phyloP scores from a whole-genome alignment of 2,797 vertebrate species.

The Pseudomugil tenellus region DNA sequence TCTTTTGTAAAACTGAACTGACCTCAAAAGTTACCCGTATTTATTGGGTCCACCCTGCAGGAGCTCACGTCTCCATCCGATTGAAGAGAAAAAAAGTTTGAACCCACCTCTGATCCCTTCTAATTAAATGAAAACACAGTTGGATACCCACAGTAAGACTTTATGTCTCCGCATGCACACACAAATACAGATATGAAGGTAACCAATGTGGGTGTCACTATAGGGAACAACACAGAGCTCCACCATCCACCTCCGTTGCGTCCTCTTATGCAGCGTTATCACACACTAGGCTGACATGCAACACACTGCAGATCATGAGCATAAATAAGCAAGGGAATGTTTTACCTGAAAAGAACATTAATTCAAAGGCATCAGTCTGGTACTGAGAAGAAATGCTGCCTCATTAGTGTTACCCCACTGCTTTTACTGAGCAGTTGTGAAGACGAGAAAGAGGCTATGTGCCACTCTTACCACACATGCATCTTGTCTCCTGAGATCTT shows the following conservation, averaged over 20 bases:
- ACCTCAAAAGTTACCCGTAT: conserved; percentile 60
- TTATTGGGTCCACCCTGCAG: conserved; percentile 68
- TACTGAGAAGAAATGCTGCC: conserved; percentile 71
- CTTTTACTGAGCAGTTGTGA: conserved; percentile 64
- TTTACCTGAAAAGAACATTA: conserved; percentile 77
- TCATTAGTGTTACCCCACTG: conserved; percentile 80
- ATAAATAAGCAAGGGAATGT: conserved; percentile 74
- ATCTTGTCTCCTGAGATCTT: conserved; percentile 63
- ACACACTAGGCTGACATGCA: conserved; percentile 70
- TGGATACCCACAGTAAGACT: conserved; percentile 61
- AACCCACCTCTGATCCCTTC: conserved; percentile 76
- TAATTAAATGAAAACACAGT: conserved; percentile 84
- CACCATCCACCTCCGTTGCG: conserved; percentile 57
- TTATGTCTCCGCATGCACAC: conserved; percentile 20
- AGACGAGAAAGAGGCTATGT: conserved; percentile 33
- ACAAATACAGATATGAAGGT: conserved; percentile 34
- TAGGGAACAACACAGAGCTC: conserved; percentile 58
- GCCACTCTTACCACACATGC: conserved; percentile 56
- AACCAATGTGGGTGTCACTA: conserved; percentile 55
- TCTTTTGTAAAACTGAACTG: conserved; percentile 54
- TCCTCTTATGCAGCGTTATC: conserved; percentile 68
- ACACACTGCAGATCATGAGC: conserved; percentile 71
- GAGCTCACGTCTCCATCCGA: conserved; percentile 65
- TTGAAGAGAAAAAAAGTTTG: conserved; percentile 71
- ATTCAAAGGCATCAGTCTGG: conserved; percentile 75